Percentiles rank a stretch among this genome's conserved stretches.
Evolutionary conservation across 2,888 invertebrate species (phyloP).

Genomic region (Corythucha ciliata): DNA sequence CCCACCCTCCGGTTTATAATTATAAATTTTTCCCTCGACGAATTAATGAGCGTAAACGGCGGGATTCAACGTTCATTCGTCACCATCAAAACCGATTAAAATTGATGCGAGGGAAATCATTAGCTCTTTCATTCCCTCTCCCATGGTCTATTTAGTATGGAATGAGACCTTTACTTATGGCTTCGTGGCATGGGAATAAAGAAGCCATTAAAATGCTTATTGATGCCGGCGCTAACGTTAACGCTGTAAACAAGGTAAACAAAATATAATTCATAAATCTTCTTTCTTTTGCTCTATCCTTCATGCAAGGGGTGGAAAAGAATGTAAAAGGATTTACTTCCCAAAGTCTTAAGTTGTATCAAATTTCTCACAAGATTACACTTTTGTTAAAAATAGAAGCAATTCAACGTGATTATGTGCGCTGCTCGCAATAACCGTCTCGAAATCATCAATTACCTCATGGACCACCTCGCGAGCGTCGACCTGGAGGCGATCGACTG

Average conservation of each 20-base stretch:
- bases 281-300: no score
- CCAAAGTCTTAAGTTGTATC: neutral
- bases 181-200: constrained; percentile 62
- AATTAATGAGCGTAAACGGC: no score
- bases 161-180: constrained; percentile 64
- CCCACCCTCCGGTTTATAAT: no score
- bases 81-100: no score
- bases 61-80: no score
- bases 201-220: constrained; percentile 60
- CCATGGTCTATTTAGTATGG: constrained; percentile 55
- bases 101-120: no score
- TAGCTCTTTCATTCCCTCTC: neutral
- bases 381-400: constrained; percentile 50
- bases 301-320: no score
- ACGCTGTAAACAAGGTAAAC: constrained; percentile 59
- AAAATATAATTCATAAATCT: no score
- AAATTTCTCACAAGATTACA: neutral
- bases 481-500: constrained; percentile 53
- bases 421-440: constrained; percentile 60
- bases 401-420: constrained; percentile 64
- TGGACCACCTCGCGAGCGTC: constrained; percentile 53
- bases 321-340: neutral
- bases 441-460: constrained; percentile 54
- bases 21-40: no score
- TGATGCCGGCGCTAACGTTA: constrained; percentile 57